A percentile compares a stretch with the other conserved stretches of the same genome.
Evolutionary conservation across 1,140 invertebrate genomes (phyloP).

Genomic region (Latrodectus geometricus): DNA sequence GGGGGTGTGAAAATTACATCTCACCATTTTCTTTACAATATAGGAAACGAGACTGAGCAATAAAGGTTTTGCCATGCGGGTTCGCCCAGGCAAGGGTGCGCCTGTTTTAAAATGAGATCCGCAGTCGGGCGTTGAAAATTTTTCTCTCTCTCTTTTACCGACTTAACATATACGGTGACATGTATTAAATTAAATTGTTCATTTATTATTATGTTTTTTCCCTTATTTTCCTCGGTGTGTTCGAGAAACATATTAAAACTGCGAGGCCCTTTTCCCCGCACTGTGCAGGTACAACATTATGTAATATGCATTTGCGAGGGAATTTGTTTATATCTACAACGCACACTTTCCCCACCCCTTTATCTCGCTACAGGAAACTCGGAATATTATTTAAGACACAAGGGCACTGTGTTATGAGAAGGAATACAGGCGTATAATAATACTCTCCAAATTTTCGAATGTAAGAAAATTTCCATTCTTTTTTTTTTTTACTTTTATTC

Average conservation of each 20-base stretch:
- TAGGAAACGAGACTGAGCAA: conserved; percentile 32
- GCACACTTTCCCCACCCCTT: conserved; percentile 5
- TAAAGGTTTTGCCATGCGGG: conserved; percentile 49
- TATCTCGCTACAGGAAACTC: neutral
- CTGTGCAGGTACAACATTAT: conserved; percentile 28
- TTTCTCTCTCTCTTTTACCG: conserved; percentile 28
- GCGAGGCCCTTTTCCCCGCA: neutral
- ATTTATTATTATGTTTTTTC: conserved; percentile 59
- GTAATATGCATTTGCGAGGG: conserved; percentile 52
- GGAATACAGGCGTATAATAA: neutral
- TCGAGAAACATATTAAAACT: conserved; percentile 49
- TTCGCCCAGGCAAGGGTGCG: neutral
- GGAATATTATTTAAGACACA: neutral
- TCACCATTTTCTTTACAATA: conserved; percentile 50
- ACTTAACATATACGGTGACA: conserved; percentile 56
- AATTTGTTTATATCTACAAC: conserved; percentile 49
- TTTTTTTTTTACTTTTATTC: neutral
- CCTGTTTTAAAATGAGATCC: conserved; percentile 56
- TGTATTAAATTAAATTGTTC: conserved; percentile 61
- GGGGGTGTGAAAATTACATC: conserved; percentile 53
- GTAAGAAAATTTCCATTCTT: neutral
- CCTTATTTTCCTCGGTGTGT: neutral
- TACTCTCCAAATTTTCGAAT: neutral
- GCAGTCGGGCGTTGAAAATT: conserved; percentile 39
- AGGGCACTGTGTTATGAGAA: neutral